phyloP scores from a whole-genome alignment of 2,797 vertebrate species.

The Arctocebus calabarensis region DNA sequence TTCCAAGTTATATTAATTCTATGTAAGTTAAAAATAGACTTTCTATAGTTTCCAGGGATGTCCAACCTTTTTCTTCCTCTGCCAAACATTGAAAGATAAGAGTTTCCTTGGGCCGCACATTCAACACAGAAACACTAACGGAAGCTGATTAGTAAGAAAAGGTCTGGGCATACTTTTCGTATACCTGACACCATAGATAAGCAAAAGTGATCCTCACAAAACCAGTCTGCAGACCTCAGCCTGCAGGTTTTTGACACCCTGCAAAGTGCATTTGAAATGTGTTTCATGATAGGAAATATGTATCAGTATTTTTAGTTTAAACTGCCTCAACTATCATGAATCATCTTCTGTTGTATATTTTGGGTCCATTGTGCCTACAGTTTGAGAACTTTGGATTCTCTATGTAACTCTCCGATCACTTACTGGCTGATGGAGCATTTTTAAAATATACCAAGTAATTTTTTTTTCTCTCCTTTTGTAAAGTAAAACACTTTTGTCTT shows the following conservation, averaged over 20 bases:
- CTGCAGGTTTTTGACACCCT: too few species aligned
- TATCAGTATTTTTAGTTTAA: slow-evolving; percentile 35
- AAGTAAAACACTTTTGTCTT: neutral
- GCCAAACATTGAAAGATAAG: too few species aligned
- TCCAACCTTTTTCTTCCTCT: too few species aligned
- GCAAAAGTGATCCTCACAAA: too few species aligned
- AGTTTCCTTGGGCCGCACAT: too few species aligned
- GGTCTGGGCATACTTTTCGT: too few species aligned
- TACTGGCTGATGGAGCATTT: neutral
- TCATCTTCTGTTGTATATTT: neutral
- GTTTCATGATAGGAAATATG: neutral
- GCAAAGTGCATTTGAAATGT: slow-evolving; percentile 55
- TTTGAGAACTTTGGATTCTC: slow-evolving; percentile 1
- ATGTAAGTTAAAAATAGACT: neutral
- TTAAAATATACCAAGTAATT: neutral
- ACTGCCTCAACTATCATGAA: neutral
- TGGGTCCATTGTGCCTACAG: neutral
- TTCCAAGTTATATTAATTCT: slow-evolving; percentile 63
- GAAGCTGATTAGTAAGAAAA: too few species aligned
- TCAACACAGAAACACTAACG: too few species aligned
- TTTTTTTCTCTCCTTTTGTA: neutral
- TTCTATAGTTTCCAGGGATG: neutral
- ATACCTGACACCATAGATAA: too few species aligned
- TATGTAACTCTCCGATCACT: neutral
- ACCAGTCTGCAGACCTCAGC: too few species aligned